These are phyloP conservation scores for Tholera decimalis DNA, from an alignment of 2,888 invertebrate genomes.

Conservation along the genomic window DNA sequence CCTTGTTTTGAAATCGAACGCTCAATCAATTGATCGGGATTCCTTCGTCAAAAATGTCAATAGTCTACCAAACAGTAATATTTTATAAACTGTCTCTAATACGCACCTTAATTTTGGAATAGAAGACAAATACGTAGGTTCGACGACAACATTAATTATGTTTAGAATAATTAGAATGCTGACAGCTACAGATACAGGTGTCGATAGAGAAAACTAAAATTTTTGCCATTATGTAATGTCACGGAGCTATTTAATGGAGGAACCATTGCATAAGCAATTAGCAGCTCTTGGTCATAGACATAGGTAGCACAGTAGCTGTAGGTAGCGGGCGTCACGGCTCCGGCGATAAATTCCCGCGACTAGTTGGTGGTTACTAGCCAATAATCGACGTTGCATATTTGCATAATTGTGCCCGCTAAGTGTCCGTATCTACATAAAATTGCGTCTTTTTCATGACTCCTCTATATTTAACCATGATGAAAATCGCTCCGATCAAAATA, in stretches of 20 bases:
- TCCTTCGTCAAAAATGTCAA: not conserved
- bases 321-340: conserved; percentile 53
- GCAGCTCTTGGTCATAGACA: conserved; percentile 69
- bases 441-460: conserved; percentile 85
- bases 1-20: not conserved
- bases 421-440: conserved; percentile 89
- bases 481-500: conserved; percentile 75
- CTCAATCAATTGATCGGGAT: not conserved
- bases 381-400: conserved; percentile 87
- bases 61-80: not conserved
- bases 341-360: conserved; percentile 84
- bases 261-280: conserved; percentile 71
- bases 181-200: conserved; percentile 37
- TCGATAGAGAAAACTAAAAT: conserved; percentile 34
- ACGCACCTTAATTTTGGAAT: conserved; percentile 3
- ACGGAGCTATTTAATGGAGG: conserved; percentile 45
- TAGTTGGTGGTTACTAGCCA: conserved; percentile 86
- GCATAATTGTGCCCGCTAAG: conserved; percentile 89
- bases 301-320: conserved; percentile 67
- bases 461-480: conserved; percentile 83
- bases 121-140: conserved; percentile 6
- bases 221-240: conserved; percentile 50
- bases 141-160: conserved; percentile 41
- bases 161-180: conserved; percentile 45
- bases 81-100: not conserved